Evolutionary conservation across 2,888 invertebrate species (phyloP), one percentile per base, ranked within the genome.

Genomic region (Entomobrya multifasciata): DNA sequence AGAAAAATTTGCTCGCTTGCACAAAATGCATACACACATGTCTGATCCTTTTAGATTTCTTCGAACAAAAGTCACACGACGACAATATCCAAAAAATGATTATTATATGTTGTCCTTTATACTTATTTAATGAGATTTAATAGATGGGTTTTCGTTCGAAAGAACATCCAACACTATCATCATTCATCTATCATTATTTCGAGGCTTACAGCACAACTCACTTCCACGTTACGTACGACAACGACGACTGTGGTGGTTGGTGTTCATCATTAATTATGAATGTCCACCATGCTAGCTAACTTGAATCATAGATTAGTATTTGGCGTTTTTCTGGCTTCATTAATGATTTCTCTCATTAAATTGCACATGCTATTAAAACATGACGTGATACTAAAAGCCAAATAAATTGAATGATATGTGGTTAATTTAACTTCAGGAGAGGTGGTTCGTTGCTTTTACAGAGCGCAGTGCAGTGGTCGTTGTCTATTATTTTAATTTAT

Each of bases 101-200:
- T 30, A 30, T 65, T 30, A 30, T 30, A 11, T 36, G 30, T 3
- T 36, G 22, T 65, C 62, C 8, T 30, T 36, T 65, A 36, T 36
- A 10, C 36, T 47, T 74, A 72, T 70, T 72, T 82, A 82, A 82
- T 74, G 60, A 82, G 70, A 74, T 74, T 82, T 82, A 82, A 82
- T 82, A 49, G 74, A 74, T 62, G 82, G 74, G 70, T 81, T 72
- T 57, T 80, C 47, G 47, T 17, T 72, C 22, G 44, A 44, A 81
- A 47, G 52, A 52, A 80, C 20, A 15, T 55, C n/a, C n/a, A n/a
- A n/a, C n/a, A n/a, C n/a, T n/a, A n/a, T n/a, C 65, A 17, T 65
- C 80, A 70, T 70, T 52, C 22, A 41, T 78, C 78, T n/a, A n/a
- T n/a, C n/a, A 65, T 49, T n/a, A n/a, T n/a, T n/a, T n/a, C n/a